A percentile compares a stretch with the other conserved stretches of the same genome.
phyloP scores from a whole-genome alignment of 1,140 invertebrate species.

The Lysiphlebus fabarum region DNA sequence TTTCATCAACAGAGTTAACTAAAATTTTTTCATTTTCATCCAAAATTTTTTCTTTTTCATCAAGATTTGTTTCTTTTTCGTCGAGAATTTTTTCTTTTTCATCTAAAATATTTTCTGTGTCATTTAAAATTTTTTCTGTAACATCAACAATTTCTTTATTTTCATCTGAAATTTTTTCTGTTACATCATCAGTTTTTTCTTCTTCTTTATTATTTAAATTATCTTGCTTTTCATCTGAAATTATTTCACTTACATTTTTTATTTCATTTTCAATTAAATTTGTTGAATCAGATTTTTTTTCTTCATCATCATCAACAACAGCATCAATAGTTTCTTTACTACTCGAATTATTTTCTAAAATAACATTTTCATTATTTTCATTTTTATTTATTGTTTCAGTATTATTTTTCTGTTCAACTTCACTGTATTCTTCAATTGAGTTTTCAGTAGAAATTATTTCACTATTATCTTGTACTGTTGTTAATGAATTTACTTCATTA shows the following conservation, averaged over 20 bases:
- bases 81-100: too few species aligned
- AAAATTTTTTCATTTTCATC: slow-evolving; percentile 18
- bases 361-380: slow-evolving; percentile 31
- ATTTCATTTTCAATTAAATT: background rate
- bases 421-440: slow-evolving; percentile 54
- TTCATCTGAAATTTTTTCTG: slow-evolving; percentile 5
- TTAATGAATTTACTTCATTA: slow-evolving; percentile 36
- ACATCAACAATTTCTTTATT: slow-evolving; percentile 10
- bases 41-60: background rate
- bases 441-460: slow-evolving; percentile 46
- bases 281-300: background rate
- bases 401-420: slow-evolving; percentile 46
- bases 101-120: too few species aligned
- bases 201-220: slow-evolving; percentile 4
- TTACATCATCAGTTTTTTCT: slow-evolving; percentile 4
- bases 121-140: background rate
- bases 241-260: background rate
- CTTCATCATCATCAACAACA: slow-evolving; percentile 15
- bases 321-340: slow-evolving; percentile 14
- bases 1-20: slow-evolving; percentile 15
- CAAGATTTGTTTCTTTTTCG: background rate
- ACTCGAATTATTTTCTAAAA: background rate
- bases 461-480: slow-evolving; percentile 45
- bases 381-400: slow-evolving; percentile 40
- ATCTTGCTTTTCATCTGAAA: background rate